Evolutionary conservation across 2,888 invertebrate genomes (phyloP).

Genomic region (Drosophila sordidula): DNA sequence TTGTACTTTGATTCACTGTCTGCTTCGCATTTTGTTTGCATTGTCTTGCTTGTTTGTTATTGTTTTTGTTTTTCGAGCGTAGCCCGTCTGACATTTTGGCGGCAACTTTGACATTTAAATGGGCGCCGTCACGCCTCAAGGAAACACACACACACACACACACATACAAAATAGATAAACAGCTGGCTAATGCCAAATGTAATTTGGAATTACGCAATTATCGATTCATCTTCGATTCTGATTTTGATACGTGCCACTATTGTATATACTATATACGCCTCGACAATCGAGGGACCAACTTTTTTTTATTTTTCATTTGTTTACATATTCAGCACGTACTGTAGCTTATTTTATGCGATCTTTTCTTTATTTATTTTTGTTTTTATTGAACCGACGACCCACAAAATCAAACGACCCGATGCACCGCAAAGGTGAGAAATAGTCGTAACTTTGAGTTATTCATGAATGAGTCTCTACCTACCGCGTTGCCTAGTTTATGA

Average conservation of each 20-base stretch:
- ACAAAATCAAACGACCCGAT: slow-evolving; percentile 41
- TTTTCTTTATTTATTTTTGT: neutral
- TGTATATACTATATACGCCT: slow-evolving; percentile 7
- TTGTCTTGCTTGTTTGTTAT: neutral
- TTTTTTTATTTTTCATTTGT: slow-evolving; percentile 29
- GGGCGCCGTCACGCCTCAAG: slow-evolving; percentile 36
- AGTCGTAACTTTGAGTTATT: slow-evolving; percentile 42
- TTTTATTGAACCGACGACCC: slow-evolving; percentile 19
- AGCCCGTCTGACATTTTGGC: slow-evolving; percentile 47
- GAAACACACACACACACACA: slow-evolving; percentile 8
- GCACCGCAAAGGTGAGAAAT: slow-evolving; percentile 20
- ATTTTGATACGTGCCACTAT: slow-evolving; percentile 34
- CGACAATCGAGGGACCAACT: slow-evolving; percentile 9
- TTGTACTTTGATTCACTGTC: slow-evolving; percentile 36
- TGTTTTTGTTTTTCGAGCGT: slow-evolving; percentile 12
- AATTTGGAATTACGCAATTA: slow-evolving; percentile 37
- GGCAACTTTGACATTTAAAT: slow-evolving; percentile 58
- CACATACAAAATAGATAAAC: slow-evolving; percentile 29
- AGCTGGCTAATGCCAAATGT: slow-evolving; percentile 29
- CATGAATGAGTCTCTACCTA: slow-evolving; percentile 38
- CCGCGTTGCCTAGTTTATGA: slow-evolving; percentile 38
- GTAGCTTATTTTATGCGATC: slow-evolving; percentile 4
- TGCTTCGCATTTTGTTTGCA: slow-evolving; percentile 32
- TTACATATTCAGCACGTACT: slow-evolving; percentile 63
- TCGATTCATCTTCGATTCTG: slow-evolving; percentile 7